A percentile compares a stretch with the other conserved stretches of the same genome.
These are phyloP conservation scores for Silurus lanzhouensis DNA, from an alignment of 2,797 vertebrate genomes.

Conservation along the genomic window DNA sequence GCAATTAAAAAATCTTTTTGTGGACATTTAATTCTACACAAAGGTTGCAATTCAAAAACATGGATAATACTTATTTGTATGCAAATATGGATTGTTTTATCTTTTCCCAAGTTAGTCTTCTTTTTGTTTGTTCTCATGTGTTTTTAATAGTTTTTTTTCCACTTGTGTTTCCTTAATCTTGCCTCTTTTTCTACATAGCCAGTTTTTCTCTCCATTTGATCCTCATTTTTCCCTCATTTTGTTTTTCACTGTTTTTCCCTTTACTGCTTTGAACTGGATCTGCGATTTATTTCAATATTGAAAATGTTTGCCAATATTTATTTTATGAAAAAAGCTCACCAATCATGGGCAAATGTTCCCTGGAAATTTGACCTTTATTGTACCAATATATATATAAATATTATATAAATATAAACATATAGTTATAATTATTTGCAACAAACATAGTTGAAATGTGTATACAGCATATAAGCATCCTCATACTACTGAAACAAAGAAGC, in stretches of 20 bases:
- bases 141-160: slow-evolving; percentile 18
- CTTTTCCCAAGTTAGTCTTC: not conserved
- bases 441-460: not conserved
- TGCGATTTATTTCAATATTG: not conserved
- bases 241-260: slow-evolving; percentile 16
- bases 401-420: not conserved
- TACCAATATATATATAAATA: not conserved
- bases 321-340: slow-evolving; percentile 4
- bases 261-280: slow-evolving; percentile 28
- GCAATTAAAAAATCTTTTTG: slow-evolving; percentile 65
- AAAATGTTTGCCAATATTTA: slow-evolving; percentile 22
- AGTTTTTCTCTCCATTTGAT: slow-evolving; percentile 31
- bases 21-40: slow-evolving; percentile 49
- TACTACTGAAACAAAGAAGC: not conserved
- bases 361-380: slow-evolving; percentile 1
- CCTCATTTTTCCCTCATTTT: slow-evolving; percentile 25
- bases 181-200: not conserved
- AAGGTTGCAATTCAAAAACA: slow-evolving; percentile 55
- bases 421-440: not conserved
- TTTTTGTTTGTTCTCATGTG: slow-evolving; percentile 33
- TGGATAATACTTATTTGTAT: slow-evolving; percentile 44
- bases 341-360: not conserved
- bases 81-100: slow-evolving; percentile 37
- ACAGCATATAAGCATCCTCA: not conserved
- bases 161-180: slow-evolving; percentile 12